Evolutionary conservation across 35 echinoderm and acorn worm genomes (phyloP), one percentile per base, ranked within the genome.

Genomic region (Diadema setosum): DNA sequence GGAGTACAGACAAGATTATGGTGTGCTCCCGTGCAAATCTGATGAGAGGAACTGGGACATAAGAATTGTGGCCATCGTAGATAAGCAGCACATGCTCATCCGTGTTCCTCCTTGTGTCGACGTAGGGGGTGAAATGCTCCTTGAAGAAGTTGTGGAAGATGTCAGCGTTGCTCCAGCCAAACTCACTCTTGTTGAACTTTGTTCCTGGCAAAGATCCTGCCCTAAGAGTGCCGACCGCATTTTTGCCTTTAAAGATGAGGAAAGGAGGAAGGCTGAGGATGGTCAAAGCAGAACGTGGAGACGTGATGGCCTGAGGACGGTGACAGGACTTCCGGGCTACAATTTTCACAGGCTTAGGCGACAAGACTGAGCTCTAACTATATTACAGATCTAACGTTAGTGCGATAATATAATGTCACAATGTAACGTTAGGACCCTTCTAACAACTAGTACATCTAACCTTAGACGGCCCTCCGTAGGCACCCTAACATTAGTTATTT

Each of bases 21-120:
- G n/a, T n/a, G n/a, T n/a, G n/a, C n/a, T n/a, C n/a, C n/a, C n/a
- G n/a, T n/a, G n/a, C n/a, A n/a, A n/a, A n/a, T n/a, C n/a, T n/a
- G n/a, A n/a, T n/a, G n/a, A n/a, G n/a, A n/a, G n/a, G n/a, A n/a
- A n/a, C n/a, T n/a, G n/a, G n/a, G n/a, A n/a, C n/a, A n/a, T 73
- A 60, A 40, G 60, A 84, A 41, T 64, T 70, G 42, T 90, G 88
- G 20, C 88, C 57, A 32, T 84, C 88, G 37, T 90, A 90, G 45
- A 90, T 39, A 20, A 84, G 50, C 15, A 90, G 81, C n/a, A 44
- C 35, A 46, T 84, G 16, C 24, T 90, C 57, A 44, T 90, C 80
- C 25, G 39, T 27, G 14, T 48, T 42, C 1, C 81, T 21, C 9
- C n/a, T 52, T 39, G 31, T 24, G n/a, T 85, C 39, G 24, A 65